These are phyloP conservation scores for Takifugu flavidus DNA, from an alignment of 2,113 vertebrate species.

Conservation along the genomic window DNA sequence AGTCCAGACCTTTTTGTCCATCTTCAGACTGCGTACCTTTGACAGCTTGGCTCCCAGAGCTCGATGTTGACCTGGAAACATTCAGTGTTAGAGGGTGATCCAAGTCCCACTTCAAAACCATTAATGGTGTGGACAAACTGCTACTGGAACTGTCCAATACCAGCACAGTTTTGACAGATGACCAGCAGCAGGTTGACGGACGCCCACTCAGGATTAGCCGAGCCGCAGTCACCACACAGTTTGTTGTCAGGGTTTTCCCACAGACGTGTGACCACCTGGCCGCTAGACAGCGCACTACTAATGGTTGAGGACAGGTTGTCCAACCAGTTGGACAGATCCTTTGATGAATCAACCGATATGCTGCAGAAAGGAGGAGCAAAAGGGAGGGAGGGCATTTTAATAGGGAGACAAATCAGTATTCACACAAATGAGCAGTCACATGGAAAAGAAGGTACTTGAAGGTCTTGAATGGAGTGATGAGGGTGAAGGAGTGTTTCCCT, in stretches of 20 bases:
- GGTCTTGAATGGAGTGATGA: slow-evolving; percentile 73
- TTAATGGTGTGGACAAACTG: no score
- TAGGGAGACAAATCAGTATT: neutral
- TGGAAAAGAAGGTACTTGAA: slow-evolving; percentile 62
- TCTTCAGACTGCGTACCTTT: slow-evolving; percentile 74
- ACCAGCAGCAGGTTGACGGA: slow-evolving; percentile 77
- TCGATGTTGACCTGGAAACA: slow-evolving; percentile 66
- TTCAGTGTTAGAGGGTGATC: neutral
- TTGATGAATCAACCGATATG: slow-evolving; percentile 63
- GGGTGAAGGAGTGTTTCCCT: slow-evolving; percentile 66
- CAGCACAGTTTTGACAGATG: slow-evolving; percentile 76
- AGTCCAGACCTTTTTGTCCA: slow-evolving; percentile 79
- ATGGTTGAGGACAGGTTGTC: slow-evolving; percentile 58
- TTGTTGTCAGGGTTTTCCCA: slow-evolving; percentile 74
- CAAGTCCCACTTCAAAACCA: no score
- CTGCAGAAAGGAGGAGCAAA: slow-evolving; percentile 6
- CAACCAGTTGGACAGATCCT: slow-evolving; percentile 66
- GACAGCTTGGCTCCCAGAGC: slow-evolving; percentile 64
- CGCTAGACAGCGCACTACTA: slow-evolving; percentile 68
- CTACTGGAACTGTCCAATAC: slow-evolving; percentile 24
- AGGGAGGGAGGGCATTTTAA: neutral
- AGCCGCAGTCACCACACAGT: slow-evolving; percentile 72
- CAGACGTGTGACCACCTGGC: slow-evolving; percentile 68
- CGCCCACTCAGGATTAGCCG: slow-evolving; percentile 74
- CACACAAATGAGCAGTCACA: neutral